These are phyloP conservation scores for Campylorhamphus procurvoides DNA, from an alignment of 2,113 vertebrate species.

Conservation along the genomic window DNA sequence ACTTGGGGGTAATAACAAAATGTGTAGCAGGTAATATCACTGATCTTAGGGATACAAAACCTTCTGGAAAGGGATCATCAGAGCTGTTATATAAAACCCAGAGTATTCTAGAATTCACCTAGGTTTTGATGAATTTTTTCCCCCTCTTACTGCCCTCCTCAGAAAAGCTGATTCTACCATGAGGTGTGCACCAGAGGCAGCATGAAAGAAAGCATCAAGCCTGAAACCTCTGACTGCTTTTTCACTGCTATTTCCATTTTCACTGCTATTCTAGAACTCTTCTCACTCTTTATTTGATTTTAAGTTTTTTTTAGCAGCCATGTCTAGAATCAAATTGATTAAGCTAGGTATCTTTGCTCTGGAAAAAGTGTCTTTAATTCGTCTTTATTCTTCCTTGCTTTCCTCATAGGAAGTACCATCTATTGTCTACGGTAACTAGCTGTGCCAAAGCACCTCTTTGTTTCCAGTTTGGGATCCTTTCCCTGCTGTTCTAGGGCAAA, in stretches of 20 bases:
- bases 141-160: background rate
- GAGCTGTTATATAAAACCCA: background rate
- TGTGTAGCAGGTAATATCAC: background rate
- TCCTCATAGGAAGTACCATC: background rate
- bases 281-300: too few species aligned
- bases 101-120: background rate
- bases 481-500: background rate
- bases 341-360: background rate
- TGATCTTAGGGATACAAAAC: background rate
- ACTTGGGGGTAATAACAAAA: background rate
- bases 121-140: background rate
- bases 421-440: background rate
- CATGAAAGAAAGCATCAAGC: background rate
- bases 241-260: background rate
- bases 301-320: background rate
- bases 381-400: background rate
- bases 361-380: background rate
- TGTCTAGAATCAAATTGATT: background rate
- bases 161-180: background rate
- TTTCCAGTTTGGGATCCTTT: background rate
- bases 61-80: background rate
- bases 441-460: background rate
- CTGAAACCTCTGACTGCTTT: background rate
- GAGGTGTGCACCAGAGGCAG: rapidly evolving
- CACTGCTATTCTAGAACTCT: background rate